phyloP scores from a whole-genome alignment of 2,113 vertebrate genomes.

The Raja brachyura region DNA sequence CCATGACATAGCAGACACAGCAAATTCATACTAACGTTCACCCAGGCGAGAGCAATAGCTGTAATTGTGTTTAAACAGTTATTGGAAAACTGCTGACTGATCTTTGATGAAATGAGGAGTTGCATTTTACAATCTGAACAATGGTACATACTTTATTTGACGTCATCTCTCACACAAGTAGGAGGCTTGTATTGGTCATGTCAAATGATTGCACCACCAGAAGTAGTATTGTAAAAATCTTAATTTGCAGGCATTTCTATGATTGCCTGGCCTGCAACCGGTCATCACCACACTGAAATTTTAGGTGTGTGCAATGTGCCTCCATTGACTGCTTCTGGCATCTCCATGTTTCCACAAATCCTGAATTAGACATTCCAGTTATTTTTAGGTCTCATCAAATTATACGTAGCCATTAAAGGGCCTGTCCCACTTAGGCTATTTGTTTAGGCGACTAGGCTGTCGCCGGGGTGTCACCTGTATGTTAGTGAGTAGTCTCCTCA shows the following conservation, averaged over 20 bases:
- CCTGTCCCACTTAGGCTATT: too few relatives aligned
- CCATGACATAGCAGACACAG: not conserved
- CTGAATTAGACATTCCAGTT: not conserved
- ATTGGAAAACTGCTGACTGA: not conserved
- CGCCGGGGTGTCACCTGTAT: too few relatives aligned
- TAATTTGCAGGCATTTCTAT: not conserved
- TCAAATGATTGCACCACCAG: not conserved
- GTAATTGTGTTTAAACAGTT: not conserved
- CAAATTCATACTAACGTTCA: not conserved
- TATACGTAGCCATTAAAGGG: not conserved
- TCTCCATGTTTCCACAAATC: not conserved
- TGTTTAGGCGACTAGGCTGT: too few relatives aligned
- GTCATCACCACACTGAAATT: not conserved
- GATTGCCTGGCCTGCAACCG: not conserved
- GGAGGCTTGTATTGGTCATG: not conserved
- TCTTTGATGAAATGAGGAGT: not conserved
- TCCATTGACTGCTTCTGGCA: not conserved
- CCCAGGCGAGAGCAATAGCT: not conserved
- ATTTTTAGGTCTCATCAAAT: not conserved
- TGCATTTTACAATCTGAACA: not conserved
- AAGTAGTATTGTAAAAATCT: not conserved
- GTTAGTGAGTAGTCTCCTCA: too few relatives aligned
- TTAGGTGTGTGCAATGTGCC: not conserved
- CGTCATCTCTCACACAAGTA: not conserved
- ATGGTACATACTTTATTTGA: not conserved